Percentiles rank a stretch among this genome's conserved stretches.
Evolutionary conservation across 2,888 invertebrate genomes (phyloP).

Genomic region (Lepas anatifera): DNA sequence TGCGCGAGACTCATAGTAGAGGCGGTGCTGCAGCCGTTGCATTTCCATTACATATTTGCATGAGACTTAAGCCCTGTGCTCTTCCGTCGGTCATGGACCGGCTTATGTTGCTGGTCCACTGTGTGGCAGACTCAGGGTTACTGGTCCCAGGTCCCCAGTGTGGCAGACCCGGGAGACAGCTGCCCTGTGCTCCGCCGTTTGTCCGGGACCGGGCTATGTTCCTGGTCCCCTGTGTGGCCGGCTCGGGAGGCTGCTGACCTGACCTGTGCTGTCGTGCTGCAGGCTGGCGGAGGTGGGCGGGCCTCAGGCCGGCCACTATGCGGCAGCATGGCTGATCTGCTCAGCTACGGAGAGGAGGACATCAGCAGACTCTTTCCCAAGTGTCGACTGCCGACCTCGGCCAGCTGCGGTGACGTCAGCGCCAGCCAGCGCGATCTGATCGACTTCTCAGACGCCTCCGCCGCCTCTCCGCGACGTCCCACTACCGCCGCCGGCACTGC

Average conservation of each 20-base stretch:
- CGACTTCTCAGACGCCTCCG: background rate
- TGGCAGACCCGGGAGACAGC: too few species aligned
- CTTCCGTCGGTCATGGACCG: too few species aligned
- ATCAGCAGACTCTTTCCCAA: slow-evolving; percentile 76
- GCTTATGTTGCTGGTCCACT: too few species aligned
- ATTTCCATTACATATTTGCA: too few species aligned
- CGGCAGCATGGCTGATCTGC: slow-evolving; percentile 8
- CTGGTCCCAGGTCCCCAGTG: too few species aligned
- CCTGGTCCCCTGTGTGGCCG: background rate
- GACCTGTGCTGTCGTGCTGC: background rate
- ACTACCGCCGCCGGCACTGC: background rate
- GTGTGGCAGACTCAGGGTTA: too few species aligned
- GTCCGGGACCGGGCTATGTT: background rate
- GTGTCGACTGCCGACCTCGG: slow-evolving; percentile 44
- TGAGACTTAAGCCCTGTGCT: too few species aligned
- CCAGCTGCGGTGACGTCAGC: slow-evolving; percentile 21
- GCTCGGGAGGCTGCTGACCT: background rate
- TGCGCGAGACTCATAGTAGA: too few species aligned
- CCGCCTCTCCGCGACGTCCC: background rate
- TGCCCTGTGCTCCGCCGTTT: background rate
- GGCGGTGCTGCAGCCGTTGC: too few species aligned
- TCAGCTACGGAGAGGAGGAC: slow-evolving; percentile 44
- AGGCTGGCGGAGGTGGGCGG: background rate
- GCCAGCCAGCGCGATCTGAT: slow-evolving; percentile 19
- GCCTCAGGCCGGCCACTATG: background rate